Percentiles rank a stretch among this genome's conserved stretches.
Conservation (phyloP, 2,888 invertebrate species). For the Melipona beecheii region DNA sequence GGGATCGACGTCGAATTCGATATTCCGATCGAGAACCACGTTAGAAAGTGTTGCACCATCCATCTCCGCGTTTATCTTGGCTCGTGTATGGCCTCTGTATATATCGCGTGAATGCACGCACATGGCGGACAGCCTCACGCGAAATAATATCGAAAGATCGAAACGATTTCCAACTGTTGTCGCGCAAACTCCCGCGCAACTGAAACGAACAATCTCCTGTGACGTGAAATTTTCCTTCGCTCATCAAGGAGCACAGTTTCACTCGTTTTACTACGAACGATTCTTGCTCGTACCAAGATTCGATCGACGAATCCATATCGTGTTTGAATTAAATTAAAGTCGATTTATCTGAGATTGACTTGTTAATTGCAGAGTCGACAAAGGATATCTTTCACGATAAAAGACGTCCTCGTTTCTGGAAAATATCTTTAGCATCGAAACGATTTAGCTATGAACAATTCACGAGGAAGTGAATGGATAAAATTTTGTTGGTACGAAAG, state of each 20-base stretch:
- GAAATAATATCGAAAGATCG: constrained; percentile 20
- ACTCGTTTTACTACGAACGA: neutral
- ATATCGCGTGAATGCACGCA: constrained; percentile 23
- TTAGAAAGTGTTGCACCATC: constrained; percentile 63
- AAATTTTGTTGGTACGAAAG: too few relatives aligned
- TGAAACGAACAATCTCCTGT: constrained; percentile 1
- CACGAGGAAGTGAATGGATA: too few relatives aligned
- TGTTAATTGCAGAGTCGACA: too few relatives aligned
- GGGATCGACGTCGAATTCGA: constrained; percentile 45
- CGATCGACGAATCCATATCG: neutral
- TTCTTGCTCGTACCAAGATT: neutral
- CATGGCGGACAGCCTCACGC: constrained; percentile 4
- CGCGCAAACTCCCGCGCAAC: constrained; percentile 16
- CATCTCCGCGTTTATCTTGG: constrained; percentile 26
- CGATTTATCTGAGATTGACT: too few relatives aligned
- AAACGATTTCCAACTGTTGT: constrained; percentile 18
- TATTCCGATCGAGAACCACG: constrained; percentile 46
- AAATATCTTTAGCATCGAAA: too few relatives aligned
- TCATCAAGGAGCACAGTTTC: neutral
- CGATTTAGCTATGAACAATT: too few relatives aligned
- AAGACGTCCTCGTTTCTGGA: too few relatives aligned
- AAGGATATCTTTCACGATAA: too few relatives aligned
- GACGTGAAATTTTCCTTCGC: neutral
- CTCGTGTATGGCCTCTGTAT: constrained; percentile 11
- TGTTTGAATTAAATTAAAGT: too few relatives aligned